phyloP scores from a whole-genome alignment of 2,113 vertebrate genomes.

The Vulpes lagopus region DNA sequence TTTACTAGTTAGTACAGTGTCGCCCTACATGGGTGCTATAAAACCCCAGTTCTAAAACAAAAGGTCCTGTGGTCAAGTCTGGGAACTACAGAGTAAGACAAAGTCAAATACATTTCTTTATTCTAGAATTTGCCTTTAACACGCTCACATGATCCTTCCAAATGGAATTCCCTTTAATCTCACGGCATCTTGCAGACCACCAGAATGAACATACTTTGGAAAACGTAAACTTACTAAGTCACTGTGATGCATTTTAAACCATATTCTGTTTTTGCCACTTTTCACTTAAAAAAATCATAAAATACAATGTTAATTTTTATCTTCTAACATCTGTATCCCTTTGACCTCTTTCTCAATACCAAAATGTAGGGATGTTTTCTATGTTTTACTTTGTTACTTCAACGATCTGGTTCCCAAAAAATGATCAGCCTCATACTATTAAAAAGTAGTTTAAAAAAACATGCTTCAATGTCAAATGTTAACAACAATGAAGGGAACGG shows the following conservation, averaged over 20 bases:
- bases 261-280: constrained; percentile 6
- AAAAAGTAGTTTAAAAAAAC: background rate
- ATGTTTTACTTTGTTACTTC: constrained; percentile 41
- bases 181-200: background rate
- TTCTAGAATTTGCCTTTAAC: background rate
- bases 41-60: background rate
- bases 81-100: background rate
- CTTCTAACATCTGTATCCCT: background rate
- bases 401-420: background rate
- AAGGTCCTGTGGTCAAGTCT: background rate
- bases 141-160: background rate
- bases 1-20: background rate
- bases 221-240: constrained; percentile 31
- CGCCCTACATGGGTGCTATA: background rate
- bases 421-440: background rate
- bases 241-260: background rate
- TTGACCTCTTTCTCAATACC: constrained; percentile 49
- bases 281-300: constrained; percentile 21
- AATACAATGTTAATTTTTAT: constrained; percentile 11
- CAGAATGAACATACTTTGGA: background rate
- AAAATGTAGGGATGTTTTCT: constrained; percentile 22
- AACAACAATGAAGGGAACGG: background rate
- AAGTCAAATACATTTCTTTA: background rate
- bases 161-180: background rate
- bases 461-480: background rate